Conservation (phyloP, 2,113 vertebrate species). For the Neotragus moschatus region DNA sequence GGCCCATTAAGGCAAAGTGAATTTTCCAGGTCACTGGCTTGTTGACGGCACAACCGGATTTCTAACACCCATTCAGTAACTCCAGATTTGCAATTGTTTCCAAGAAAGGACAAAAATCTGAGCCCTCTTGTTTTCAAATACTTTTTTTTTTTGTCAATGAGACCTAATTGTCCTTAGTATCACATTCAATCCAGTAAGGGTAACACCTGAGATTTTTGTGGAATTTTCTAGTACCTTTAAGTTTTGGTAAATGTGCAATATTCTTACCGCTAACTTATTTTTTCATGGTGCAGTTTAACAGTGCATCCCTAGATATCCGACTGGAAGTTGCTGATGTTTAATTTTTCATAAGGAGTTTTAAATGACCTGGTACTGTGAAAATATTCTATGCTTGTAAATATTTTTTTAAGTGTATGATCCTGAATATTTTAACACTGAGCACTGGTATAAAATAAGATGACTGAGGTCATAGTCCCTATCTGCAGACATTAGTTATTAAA, state of each 20-base stretch:
- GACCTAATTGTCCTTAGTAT: background rate
- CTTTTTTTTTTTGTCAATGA: conserved; percentile 11
- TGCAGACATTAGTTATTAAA: conserved; percentile 14
- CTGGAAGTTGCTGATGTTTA: background rate
- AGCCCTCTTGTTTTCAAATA: background rate
- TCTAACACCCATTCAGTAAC: background rate
- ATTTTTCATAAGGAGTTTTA: background rate
- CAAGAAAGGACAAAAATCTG: background rate
- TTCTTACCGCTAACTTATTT: background rate
- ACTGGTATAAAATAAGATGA: background rate
- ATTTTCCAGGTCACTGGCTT: background rate
- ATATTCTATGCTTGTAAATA: background rate
- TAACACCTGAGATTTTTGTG: background rate
- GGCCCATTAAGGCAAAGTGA: background rate
- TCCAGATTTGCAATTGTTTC: background rate
- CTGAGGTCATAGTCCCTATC: background rate
- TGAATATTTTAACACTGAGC: conserved; percentile 8
- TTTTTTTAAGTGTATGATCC: background rate
- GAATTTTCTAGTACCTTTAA: background rate
- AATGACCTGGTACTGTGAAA: background rate
- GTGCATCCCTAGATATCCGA: background rate
- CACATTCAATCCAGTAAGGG: background rate
- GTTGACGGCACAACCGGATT: background rate
- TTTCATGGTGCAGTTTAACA: background rate
- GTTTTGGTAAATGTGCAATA: background rate